Evolutionary conservation across 2,888 invertebrate species (phyloP), one percentile per base, ranked within the genome.

Genomic region (Dorcus hopei): DNA sequence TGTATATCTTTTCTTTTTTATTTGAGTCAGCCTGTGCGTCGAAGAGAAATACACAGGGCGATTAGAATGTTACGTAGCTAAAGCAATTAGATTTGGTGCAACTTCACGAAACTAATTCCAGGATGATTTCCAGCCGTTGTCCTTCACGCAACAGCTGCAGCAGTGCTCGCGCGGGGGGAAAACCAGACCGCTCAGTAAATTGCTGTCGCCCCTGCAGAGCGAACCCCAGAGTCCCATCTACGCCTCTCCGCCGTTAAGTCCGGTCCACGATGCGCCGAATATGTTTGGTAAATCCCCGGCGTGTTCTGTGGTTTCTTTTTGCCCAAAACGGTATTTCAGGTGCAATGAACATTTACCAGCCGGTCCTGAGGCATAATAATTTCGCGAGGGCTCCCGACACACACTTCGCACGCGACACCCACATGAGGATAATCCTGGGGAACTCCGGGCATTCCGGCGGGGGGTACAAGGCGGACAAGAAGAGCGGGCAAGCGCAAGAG

Each of bases 71-170:
- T 33, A 33, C 26, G 26, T 1, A 14, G 14, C 14, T 14, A 33
- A 33, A 33, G 26, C 26, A 33, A 33, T 33, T 33, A 3, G 26
- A 33, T 5, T 33, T 33, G 26, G 3, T 7, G 26, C 5, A 33
- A 33, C 26, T 33, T 33, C 3, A 33, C 26, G 26, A 33, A 33
- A 33, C 26, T 33, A 33, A 33, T 33, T 33, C 26, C 26, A 33
- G 26, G 26, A 33, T 33, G 26, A 69, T 69, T 74, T 80, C 64
- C 81, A 87, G 61, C 90, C 90, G 9, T 83, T 95, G 72, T 93
- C 95, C 50, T 96, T 95, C 79, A 95, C 95, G 2, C 95, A 95
- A 78, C 95, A 95, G 81, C 83, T 96, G 53, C 95, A 95, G 65
- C 88, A 92, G 64, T 90, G 91, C 75, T 88, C 91, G 0, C 82